Conservation (phyloP, 1,140 invertebrate genomes). For the Ladona fulva region DNA sequence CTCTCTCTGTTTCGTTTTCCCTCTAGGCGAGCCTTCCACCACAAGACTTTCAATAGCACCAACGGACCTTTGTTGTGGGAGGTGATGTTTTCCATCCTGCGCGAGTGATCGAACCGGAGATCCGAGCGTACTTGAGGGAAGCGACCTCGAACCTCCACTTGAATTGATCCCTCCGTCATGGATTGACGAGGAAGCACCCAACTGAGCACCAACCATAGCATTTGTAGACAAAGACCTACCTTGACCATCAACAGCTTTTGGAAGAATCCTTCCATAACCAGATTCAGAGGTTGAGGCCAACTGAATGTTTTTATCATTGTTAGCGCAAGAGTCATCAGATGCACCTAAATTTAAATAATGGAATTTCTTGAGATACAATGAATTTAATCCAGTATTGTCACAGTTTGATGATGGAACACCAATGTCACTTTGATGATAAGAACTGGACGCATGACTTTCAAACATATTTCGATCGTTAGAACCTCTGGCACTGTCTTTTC, state of each 20-base stretch:
- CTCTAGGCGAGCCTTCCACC: slow-evolving; percentile 30
- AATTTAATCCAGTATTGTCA: background rate
- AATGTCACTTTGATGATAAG: background rate
- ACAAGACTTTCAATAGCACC: slow-evolving; percentile 46
- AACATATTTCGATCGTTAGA: background rate
- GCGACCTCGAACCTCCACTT: slow-evolving; percentile 17
- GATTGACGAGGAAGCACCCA: background rate
- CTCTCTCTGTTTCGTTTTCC: slow-evolving; percentile 22
- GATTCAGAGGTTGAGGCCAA: slow-evolving; percentile 20
- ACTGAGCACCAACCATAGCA: slow-evolving; percentile 5
- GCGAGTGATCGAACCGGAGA: slow-evolving; percentile 13
- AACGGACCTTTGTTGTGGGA: slow-evolving; percentile 32
- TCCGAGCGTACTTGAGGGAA: slow-evolving; percentile 18
- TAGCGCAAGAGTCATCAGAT: background rate
- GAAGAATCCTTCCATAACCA: slow-evolving; percentile 29
- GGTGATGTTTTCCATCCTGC: slow-evolving; percentile 20
- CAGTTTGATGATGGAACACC: background rate
- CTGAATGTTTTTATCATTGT: background rate
- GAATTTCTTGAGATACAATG: background rate
- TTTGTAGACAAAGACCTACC: slow-evolving; percentile 18
- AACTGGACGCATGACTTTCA: background rate
- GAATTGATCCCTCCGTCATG: background rate
- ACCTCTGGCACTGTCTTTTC: background rate
- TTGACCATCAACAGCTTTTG: slow-evolving; percentile 18
- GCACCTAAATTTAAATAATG: background rate